A percentile compares a stretch with the other conserved stretches of the same genome.
Conservation (phyloP, 2,888 invertebrate genomes). For the Phortica magna region DNA sequence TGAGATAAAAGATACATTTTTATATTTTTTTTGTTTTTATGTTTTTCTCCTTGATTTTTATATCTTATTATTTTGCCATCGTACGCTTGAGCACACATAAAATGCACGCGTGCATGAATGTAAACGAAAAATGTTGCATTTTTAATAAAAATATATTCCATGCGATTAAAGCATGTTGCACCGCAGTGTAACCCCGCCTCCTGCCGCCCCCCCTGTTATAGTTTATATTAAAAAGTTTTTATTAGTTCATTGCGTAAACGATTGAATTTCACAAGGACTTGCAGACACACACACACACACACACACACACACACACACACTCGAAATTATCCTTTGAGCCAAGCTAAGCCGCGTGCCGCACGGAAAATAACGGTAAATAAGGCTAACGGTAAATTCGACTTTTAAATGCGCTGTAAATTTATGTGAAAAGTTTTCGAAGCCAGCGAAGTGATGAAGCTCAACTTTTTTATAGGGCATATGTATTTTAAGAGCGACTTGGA, state of each 20-base stretch:
- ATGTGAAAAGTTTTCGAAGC: no score
- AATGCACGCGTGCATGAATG: conserved; percentile 14
- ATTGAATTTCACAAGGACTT: conserved; percentile 5
- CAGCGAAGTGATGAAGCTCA: no score
- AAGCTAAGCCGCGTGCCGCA: neutral
- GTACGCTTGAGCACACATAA: conserved; percentile 2
- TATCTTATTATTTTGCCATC: neutral
- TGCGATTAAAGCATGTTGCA: neutral
- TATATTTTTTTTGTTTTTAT: neutral
- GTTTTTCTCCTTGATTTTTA: neutral
- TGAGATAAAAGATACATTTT: neutral
- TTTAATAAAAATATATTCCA: neutral
- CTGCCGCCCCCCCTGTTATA: neutral
- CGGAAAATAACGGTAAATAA: neutral
- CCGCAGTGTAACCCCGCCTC: neutral
- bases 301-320: neutral
- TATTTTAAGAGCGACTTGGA: no score
- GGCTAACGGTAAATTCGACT: no score
- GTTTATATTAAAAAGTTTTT: conserved; percentile 28
- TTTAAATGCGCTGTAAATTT: no score
- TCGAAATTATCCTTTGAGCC: no score
- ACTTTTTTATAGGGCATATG: no score
- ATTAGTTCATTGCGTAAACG: conserved; percentile 20
- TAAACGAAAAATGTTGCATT: neutral
- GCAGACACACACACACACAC: neutral